Evolutionary conservation across 2,888 invertebrate species (phyloP), one percentile per base, ranked within the genome.

Genomic region (Torymus auratus): DNA sequence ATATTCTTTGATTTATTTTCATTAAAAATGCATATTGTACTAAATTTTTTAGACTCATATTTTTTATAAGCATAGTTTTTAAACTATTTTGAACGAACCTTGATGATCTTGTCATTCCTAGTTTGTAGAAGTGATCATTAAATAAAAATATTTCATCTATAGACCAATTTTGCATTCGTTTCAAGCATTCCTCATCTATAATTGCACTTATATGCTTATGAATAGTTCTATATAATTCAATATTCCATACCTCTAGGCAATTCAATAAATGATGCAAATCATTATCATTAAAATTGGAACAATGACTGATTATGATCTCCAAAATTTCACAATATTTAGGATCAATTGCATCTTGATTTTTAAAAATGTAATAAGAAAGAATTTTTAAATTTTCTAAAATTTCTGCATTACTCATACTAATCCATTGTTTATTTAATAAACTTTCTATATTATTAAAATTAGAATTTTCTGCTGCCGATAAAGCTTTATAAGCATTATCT

Each of bases 61-160:
- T n/a, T 12, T 56, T 2, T 10, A 13, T 4, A 41, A 70, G 50
- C 7, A 75, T 11, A 2, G 10, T 56, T 60, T 3, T 61, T 14
- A 81, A 55, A 52, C 67, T 75, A 1, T 67, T 13, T 17, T 3
- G 14, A 55, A 13, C 15, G 67, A 81, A 81, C 13, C 17, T 60
- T 78, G 72, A 67, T 56, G 5, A 17, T 55, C 4, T n/a, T 23
- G 13, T 28, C 58, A 95, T 92, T 14, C 96, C 92, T 13, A 94
- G 95, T 67, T 62, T 78, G 15, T n/a, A 69, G 13, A 81, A 68
- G 7, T 69, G 50, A 80, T 83, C 70, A 55, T 81, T 82, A 7
- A 82, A 75, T 64, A 79, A 72, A 12, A 84, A 62, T 23, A 78
- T 78, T 17, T 82, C 53, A n/a, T 75, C 70, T 17, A 78, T 53